Percentiles rank a stretch among this genome's conserved stretches.
Evolutionary conservation across 2,113 vertebrate genomes (phyloP).

Genomic region (Lophochroa leadbeateri): DNA sequence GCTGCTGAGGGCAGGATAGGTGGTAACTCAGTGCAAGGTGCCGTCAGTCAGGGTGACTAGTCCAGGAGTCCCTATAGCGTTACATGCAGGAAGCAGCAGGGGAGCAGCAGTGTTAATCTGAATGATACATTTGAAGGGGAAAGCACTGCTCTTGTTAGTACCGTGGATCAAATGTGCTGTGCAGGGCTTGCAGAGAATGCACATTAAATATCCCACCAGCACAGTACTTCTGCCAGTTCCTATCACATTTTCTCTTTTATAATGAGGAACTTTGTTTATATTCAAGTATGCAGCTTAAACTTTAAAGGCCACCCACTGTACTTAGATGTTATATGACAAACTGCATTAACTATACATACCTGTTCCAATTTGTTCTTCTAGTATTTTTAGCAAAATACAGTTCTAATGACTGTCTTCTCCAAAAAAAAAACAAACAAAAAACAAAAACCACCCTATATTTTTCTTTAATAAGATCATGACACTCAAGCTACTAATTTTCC

Average conservation of each 20-base stretch:
- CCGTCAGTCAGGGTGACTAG: not conserved
- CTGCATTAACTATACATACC: not conserved
- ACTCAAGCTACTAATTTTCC: not conserved
- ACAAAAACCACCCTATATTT: not conserved
- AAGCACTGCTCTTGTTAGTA: not conserved
- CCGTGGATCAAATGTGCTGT: not conserved
- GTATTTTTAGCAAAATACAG: not conserved
- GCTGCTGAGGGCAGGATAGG: not conserved
- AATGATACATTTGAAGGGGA: not conserved
- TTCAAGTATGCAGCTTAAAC: not conserved
- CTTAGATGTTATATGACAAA: not conserved
- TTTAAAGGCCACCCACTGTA: not conserved
- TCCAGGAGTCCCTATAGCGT: rapidly evolving
- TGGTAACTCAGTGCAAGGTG: not conserved
- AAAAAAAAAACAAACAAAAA: not conserved
- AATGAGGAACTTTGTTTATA: not conserved
- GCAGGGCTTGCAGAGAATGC: not conserved
- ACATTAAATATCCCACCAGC: not conserved
- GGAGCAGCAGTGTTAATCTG: not conserved
- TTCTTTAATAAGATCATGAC: not conserved
- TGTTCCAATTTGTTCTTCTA: not conserved
- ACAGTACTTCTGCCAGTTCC: not conserved
- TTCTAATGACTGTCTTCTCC: not conserved
- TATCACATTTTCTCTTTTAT: not conserved
- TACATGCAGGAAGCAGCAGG: not conserved